A percentile compares a stretch with the other conserved stretches of the same genome.
phyloP scores from a whole-genome alignment of 2,797 vertebrate species.

The Mormyrops attenuatus region DNA sequence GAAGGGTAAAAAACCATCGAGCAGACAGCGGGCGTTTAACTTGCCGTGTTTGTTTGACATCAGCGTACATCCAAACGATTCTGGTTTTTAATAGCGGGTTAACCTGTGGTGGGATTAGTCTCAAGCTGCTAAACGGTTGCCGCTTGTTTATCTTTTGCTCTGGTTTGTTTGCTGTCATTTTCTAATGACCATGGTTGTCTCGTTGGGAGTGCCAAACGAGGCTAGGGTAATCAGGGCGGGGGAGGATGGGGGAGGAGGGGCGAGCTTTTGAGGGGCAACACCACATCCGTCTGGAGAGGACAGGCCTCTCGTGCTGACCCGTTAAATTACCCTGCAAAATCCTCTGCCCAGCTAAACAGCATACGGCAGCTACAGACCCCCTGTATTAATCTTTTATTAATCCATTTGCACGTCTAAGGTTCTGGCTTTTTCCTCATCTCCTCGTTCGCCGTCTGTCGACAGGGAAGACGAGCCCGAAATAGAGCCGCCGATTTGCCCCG shows the following conservation, averaged over 20 bases:
- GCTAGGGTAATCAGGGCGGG: not conserved
- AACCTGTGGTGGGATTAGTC: not conserved
- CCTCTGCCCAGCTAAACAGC: not conserved
- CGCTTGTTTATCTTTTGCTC: not conserved
- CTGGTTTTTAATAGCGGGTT: not conserved
- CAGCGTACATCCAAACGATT: not conserved
- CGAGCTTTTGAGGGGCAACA: not conserved
- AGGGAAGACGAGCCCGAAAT: not conserved
- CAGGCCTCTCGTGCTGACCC: not conserved
- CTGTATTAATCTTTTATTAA: constrained; percentile 9
- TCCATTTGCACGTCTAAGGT: not conserved
- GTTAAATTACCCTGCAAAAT: not conserved
- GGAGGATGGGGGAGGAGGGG: not conserved
- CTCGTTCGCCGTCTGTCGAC: not conserved
- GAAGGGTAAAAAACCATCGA: not conserved
- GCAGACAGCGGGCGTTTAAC: not conserved
- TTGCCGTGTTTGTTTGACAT: not conserved
- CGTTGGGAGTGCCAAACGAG: not conserved
- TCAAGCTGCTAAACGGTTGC: not conserved
- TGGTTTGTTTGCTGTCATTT: not conserved
- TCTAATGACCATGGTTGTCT: not conserved
- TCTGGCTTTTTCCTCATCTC: not conserved
- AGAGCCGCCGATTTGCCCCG: not conserved
- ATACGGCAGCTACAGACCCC: not conserved
- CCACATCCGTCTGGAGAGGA: not conserved